phyloP scores from a whole-genome alignment of 2,797 vertebrate species.

The Neosalanx taihuensis region DNA sequence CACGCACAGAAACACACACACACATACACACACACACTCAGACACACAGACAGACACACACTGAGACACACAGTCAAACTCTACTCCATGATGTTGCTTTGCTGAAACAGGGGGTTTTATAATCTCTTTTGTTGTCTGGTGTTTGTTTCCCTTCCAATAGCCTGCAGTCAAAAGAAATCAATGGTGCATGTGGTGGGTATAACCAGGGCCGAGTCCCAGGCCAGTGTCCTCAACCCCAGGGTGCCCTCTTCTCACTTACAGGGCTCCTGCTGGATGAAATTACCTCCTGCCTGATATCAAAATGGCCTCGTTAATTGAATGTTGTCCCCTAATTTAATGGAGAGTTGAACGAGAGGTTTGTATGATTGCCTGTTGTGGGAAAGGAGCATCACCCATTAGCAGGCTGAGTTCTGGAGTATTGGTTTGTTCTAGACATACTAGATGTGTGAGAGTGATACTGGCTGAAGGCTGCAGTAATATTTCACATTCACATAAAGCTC shows the following conservation, averaged over 20 bases:
- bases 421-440: background rate
- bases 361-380: background rate
- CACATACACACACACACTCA: background rate
- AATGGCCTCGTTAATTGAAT: constrained; percentile 6
- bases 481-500: background rate
- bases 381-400: background rate
- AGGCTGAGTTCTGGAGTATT: background rate
- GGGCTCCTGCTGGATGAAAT: background rate
- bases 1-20: constrained; percentile 1
- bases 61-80: background rate
- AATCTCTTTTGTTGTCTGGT: constrained; percentile 20
- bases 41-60: background rate
- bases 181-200: background rate
- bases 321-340: background rate
- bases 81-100: constrained; percentile 7
- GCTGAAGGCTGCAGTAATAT: background rate
- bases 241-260: background rate
- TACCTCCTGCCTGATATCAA: background rate
- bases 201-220: background rate
- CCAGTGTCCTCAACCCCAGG: too few species aligned
- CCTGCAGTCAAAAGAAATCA: constrained; percentile 9
- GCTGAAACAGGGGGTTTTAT: constrained; percentile 37
- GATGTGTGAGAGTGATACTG: background rate
- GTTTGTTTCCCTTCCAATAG: constrained; percentile 15
- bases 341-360: background rate